Percentiles rank a stretch among this genome's conserved stretches.
phyloP scores from a whole-genome alignment of 2,888 invertebrate species.

The Volucella inflata region DNA sequence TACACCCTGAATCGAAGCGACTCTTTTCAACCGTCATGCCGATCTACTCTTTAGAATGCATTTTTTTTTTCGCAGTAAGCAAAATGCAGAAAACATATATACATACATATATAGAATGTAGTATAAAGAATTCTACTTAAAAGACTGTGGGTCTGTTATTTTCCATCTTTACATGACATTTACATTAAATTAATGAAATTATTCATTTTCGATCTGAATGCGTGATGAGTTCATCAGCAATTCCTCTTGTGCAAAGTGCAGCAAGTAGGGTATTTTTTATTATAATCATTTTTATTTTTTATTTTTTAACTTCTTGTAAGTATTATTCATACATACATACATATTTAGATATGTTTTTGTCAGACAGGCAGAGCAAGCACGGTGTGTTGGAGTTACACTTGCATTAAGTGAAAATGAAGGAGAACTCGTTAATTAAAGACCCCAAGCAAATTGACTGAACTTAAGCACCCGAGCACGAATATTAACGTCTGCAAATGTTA shows the following conservation, averaged over 20 bases:
- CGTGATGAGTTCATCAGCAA: constrained; percentile 75
- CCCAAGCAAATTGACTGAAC: constrained; percentile 73
- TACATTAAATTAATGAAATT: constrained; percentile 69
- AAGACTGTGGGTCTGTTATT: constrained; percentile 49
- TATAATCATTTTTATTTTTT: constrained; percentile 21
- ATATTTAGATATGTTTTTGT: constrained; percentile 47
- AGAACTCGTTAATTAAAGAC: constrained; percentile 75
- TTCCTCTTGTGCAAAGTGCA: constrained; percentile 74
- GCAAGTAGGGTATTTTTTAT: constrained; percentile 49
- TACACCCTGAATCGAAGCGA: too few species aligned
- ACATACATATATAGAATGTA: constrained; percentile 19
- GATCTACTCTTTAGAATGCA: too few species aligned
- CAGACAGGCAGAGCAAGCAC: constrained; percentile 52
- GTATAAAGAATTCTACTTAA: constrained; percentile 12
- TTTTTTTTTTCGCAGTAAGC: too few species aligned
- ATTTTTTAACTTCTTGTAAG: neutral
- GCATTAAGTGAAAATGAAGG: constrained; percentile 72
- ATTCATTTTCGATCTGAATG: constrained; percentile 72
- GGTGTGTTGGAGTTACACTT: constrained; percentile 37
- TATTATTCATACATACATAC: too few species aligned
- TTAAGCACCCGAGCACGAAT: constrained; percentile 71
- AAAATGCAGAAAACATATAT: too few species aligned
- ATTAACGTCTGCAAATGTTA: constrained; percentile 70
- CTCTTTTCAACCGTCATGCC: too few species aligned
- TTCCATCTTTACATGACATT: constrained; percentile 71